Percentiles rank a stretch among this genome's conserved stretches.
Conservation (phyloP, 2,888 invertebrate species). For the Acanthosepion esculentum region DNA sequence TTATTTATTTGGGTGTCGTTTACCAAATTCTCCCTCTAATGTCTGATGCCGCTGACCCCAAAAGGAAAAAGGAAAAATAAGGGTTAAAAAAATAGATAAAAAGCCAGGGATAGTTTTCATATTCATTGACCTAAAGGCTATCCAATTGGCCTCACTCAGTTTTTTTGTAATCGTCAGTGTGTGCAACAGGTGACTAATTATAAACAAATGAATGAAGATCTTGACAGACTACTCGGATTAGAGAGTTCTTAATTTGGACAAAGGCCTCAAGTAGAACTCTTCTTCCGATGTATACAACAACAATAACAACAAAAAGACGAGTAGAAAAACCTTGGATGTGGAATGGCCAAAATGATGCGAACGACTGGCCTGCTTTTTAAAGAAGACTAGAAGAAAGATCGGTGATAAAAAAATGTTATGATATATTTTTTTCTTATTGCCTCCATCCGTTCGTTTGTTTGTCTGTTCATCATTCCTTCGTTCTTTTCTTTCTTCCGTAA, state of each 20-base stretch:
- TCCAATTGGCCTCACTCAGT: neutral
- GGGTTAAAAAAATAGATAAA: neutral
- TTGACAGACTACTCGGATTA: neutral
- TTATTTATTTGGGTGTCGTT: too few relatives aligned
- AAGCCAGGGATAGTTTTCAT: neutral
- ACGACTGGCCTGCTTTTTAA: neutral
- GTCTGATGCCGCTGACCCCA: neutral
- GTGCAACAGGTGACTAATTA: neutral
- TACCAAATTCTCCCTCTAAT: too few relatives aligned
- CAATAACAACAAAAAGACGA: neutral
- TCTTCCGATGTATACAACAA: neutral
- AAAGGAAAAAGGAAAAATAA: neutral
- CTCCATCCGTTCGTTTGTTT: too few relatives aligned
- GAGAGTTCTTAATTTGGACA: neutral
- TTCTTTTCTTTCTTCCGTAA: too few relatives aligned
- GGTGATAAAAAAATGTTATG: too few relatives aligned
- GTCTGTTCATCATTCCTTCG: too few relatives aligned
- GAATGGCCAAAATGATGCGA: too few relatives aligned
- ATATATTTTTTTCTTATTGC: too few relatives aligned
- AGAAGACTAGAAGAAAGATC: neutral
- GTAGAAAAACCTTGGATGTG: neutral
- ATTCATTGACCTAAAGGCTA: neutral
- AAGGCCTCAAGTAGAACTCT: neutral
- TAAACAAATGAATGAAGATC: neutral
- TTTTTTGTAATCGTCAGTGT: neutral